Base-by-base conservation (phyloP, 2,888 invertebrate species). In the Anodontia alba region DNA sequence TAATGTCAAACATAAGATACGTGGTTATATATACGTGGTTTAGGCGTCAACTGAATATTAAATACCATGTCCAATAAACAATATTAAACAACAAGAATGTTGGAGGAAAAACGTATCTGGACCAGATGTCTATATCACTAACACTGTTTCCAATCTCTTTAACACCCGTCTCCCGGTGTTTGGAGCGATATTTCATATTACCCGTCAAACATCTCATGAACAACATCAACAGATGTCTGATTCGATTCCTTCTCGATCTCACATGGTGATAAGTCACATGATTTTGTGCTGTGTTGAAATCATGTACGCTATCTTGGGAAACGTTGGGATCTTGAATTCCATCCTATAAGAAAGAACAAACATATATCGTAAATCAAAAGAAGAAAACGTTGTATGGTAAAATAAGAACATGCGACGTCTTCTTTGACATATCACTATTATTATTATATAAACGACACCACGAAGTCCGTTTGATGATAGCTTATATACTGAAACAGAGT, bases 31-130 rank as follows among this genome's bases (percentile, higher is more conserved):
- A 12, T 38, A 12, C 7, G 7, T 8, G 12, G 38, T 38, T 38
- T 38, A 38, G 38, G 46, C 46, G 29, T 69, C 69, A 69, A 26
- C 69, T 70, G 20, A 78, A 70, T 69, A 86, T 86, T 51, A 91
- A 84, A 75, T 91, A 93, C 76, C 89, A 84, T 3, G 88, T 69
- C 98, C 98, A 99, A 94, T 99, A 99, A 92, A 97, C 96, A 68
- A 98, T 95, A 94, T 98, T 98, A 87, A 98, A 96, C 0, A 98
- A 94, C 0, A 96, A 96, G 93, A 98, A 98, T 0, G 98, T 97
- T n/a, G 97, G 96, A 0, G 97, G 97, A 92, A 97, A 97, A 36
- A 97, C 96, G 57, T 97, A 95, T 66, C 97, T 95, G 0, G 98
- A 97, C 0, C 97, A 96, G 88, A 96, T 96, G 94, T 97, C 97